Evolutionary conservation across 2,888 invertebrate species (phyloP).

Genomic region (Isoperla grammatica): DNA sequence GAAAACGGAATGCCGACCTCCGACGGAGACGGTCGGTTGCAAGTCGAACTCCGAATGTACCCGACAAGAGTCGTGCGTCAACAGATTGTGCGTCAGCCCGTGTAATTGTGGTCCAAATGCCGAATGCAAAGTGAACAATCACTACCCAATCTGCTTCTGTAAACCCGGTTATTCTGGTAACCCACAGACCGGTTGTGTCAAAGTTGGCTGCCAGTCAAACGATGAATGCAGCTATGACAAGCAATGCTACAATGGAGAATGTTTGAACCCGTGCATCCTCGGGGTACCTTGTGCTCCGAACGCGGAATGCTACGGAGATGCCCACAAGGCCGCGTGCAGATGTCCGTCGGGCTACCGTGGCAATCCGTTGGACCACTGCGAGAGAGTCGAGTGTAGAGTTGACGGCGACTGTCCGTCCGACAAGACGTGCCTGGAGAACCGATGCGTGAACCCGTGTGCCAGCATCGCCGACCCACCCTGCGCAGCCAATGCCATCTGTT

Average conservation of each 20-base stretch:
- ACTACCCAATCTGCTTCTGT: constrained; percentile 82
- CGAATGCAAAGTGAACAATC: constrained; percentile 73
- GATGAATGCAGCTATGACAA: constrained; percentile 73
- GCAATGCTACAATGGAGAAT: constrained; percentile 76
- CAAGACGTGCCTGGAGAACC: constrained; percentile 63
- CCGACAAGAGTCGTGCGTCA: constrained; percentile 75
- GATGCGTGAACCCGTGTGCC: constrained; percentile 75
- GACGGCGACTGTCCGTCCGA: constrained; percentile 74
- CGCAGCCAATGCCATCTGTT: constrained; percentile 77
- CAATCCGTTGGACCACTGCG: constrained; percentile 73
- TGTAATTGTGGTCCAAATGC: constrained; percentile 81
- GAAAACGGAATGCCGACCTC: constrained; percentile 61
- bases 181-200: constrained; percentile 72
- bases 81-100: constrained; percentile 71
- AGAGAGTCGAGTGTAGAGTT: constrained; percentile 70
- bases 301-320: constrained; percentile 76
- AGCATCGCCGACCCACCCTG: constrained; percentile 62
- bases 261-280: constrained; percentile 72
- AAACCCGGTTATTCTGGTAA: constrained; percentile 78
- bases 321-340: constrained; percentile 73
- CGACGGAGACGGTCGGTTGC: constrained; percentile 63
- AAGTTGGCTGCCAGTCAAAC: constrained; percentile 79
- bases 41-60: constrained; percentile 75
- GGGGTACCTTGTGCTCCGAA: constrained; percentile 77
- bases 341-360: constrained; percentile 73